A percentile compares a stretch with the other conserved stretches of the same genome.
Evolutionary conservation across 2,797 vertebrate species (phyloP).

Genomic region (Gambelia wislizenii): DNA sequence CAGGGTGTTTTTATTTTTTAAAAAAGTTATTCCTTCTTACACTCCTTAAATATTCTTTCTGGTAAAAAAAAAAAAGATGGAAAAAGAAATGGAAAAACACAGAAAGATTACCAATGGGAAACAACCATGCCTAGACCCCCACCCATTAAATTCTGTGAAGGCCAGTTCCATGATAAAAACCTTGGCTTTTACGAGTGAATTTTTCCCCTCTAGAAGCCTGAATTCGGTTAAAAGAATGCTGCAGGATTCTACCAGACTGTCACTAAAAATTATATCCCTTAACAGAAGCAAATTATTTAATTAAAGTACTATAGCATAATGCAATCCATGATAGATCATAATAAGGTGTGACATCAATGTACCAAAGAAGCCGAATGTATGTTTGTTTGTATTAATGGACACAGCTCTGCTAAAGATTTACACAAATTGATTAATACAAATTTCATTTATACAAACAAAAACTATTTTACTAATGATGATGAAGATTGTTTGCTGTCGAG

Average conservation of each 20-base stretch:
- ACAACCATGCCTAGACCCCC: not conserved
- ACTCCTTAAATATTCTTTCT: too few species aligned
- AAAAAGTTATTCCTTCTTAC: too few species aligned
- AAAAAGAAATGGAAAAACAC: not conserved
- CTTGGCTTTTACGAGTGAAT: conserved; percentile 60
- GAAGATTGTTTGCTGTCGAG: too few species aligned
- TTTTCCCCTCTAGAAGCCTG: conserved; percentile 53
- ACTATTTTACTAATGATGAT: not conserved
- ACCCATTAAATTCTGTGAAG: not conserved
- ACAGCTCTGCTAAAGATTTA: not conserved
- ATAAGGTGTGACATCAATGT: not conserved
- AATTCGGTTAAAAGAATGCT: conserved; percentile 50
- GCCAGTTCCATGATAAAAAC: not conserved
- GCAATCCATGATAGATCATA: not conserved
- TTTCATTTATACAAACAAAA: not conserved
- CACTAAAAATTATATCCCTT: conserved; percentile 5
- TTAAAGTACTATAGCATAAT: not conserved
- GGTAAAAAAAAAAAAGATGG: too few species aligned
- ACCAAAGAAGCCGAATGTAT: not conserved
- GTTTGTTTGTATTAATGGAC: not conserved
- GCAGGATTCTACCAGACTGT: conserved; percentile 44
- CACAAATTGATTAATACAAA: not conserved
- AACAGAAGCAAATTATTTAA: too few species aligned
- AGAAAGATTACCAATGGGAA: not conserved
- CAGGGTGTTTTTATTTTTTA: not conserved